A percentile compares a stretch with the other conserved stretches of the same genome.
These are phyloP conservation scores for Peromyscus aztecus DNA, from an alignment of 2,797 vertebrate genomes.

Conservation along the genomic window DNA sequence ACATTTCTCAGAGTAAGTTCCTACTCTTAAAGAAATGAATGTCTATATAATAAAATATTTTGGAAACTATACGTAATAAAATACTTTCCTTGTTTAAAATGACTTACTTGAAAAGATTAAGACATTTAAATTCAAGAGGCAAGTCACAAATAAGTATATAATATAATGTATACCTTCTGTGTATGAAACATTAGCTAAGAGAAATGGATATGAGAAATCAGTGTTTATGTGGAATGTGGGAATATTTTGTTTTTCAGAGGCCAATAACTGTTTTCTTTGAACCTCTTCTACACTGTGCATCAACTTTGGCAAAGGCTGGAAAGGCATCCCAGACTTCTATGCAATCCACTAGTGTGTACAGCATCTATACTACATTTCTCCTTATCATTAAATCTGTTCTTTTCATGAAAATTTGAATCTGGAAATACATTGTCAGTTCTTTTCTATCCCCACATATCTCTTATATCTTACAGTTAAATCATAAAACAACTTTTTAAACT, in stretches of 20 bases:
- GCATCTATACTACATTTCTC: background rate
- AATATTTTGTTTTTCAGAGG: background rate
- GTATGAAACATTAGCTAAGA: background rate
- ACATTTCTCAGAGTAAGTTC: background rate
- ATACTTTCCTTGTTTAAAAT: background rate
- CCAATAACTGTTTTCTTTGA: background rate
- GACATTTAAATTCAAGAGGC: background rate
- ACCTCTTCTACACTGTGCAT: background rate
- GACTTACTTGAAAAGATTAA: background rate
- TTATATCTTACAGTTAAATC: background rate
- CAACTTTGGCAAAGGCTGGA: background rate
- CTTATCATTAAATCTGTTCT: background rate
- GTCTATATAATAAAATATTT: background rate
- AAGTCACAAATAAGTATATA: background rate
- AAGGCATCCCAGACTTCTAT: background rate
- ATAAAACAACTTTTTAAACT: background rate
- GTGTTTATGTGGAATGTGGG: fast-evolving
- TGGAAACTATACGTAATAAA: background rate
- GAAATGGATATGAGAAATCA: background rate
- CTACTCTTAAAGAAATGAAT: background rate
- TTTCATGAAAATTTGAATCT: background rate
- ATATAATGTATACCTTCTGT: background rate
- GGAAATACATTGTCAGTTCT: background rate
- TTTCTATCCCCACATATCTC: background rate
- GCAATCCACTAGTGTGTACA: background rate